A percentile compares a stretch with the other conserved stretches of the same genome.
Conservation (phyloP, 2,888 invertebrate genomes). For the Sphinx pinastri region DNA sequence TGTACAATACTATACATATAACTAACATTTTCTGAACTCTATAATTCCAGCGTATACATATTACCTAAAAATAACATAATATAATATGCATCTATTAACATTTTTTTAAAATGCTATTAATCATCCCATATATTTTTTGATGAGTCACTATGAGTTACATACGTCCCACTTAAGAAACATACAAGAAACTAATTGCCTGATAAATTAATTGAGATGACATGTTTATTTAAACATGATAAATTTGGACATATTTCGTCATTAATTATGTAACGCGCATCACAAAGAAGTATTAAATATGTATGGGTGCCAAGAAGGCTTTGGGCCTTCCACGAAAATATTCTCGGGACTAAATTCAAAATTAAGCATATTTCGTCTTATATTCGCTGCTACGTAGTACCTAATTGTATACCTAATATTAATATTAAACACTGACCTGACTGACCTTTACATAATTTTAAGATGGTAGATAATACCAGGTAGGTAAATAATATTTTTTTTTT, state of each 20-base stretch:
- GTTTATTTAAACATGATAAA: conserved; percentile 1
- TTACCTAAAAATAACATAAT: no score
- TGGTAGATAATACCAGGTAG: no score
- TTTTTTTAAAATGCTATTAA: no score
- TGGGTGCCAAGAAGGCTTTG: neutral
- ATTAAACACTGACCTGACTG: no score
- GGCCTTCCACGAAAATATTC: neutral
- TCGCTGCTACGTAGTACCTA: neutral
- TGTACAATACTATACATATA: no score
- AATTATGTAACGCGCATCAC: neutral
- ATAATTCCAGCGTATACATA: no score
- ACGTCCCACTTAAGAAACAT: neutral
- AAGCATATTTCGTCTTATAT: neutral
- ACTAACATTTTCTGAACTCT: no score
- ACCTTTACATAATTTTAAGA: no score
- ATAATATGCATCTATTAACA: no score
- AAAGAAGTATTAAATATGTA: conserved; percentile 15
- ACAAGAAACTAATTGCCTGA: conserved; percentile 3
- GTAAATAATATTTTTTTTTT: no score
- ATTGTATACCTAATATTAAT: neutral
- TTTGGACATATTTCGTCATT: conserved; percentile 12
- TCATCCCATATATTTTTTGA: no score
- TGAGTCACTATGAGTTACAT: neutral
- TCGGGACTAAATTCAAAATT: neutral
- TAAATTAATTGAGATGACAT: conserved; percentile 12